A percentile compares a stretch with the other conserved stretches of the same genome.
These are phyloP conservation scores for Cyprinodon brontotheroides DNA, from an alignment of 2,113 vertebrate species.

Conservation along the genomic window DNA sequence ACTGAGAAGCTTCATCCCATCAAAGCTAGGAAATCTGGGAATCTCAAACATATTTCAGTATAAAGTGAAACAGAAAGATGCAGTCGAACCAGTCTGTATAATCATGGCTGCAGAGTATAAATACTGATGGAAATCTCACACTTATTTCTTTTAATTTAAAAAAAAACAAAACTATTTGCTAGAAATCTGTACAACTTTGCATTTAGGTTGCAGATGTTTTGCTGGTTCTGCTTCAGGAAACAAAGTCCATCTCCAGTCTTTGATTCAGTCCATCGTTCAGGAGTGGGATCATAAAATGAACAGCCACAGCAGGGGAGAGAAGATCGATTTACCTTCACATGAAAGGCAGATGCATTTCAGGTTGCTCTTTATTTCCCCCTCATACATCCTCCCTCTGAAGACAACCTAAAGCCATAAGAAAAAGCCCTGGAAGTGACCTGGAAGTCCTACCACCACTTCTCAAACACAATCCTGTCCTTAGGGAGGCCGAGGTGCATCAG, in stretches of 20 bases:
- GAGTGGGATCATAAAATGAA: slow-evolving; percentile 17
- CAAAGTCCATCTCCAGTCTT: slow-evolving; percentile 24
- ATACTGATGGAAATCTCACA: not conserved
- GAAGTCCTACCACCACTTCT: slow-evolving; percentile 94
- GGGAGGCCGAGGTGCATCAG: slow-evolving; percentile 81
- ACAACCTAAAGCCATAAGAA: not conserved
- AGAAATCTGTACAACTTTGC: not conserved
- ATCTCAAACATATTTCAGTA: not conserved
- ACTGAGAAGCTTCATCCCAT: not conserved
- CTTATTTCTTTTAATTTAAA: not conserved
- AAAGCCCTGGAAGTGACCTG: not conserved
- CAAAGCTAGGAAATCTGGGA: not conserved
- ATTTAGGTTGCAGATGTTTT: slow-evolving; percentile 12
- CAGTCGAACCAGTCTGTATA: too few species aligned
- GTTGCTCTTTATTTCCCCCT: not conserved
- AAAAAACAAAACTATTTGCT: not conserved
- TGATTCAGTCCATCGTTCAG: slow-evolving; percentile 23
- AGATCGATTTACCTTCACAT: not conserved
- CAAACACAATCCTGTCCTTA: slow-evolving; percentile 86
- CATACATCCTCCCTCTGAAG: not conserved
- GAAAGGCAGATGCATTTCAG: not conserved
- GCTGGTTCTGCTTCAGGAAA: slow-evolving; percentile 11
- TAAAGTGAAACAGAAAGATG: not conserved
- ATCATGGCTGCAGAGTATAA: too few species aligned
- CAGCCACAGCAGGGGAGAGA: slow-evolving; percentile 12